Percentiles rank a stretch among this genome's conserved stretches.
Evolutionary conservation across 2,113 vertebrate genomes (phyloP).

Genomic region (Syngnathus typhle): DNA sequence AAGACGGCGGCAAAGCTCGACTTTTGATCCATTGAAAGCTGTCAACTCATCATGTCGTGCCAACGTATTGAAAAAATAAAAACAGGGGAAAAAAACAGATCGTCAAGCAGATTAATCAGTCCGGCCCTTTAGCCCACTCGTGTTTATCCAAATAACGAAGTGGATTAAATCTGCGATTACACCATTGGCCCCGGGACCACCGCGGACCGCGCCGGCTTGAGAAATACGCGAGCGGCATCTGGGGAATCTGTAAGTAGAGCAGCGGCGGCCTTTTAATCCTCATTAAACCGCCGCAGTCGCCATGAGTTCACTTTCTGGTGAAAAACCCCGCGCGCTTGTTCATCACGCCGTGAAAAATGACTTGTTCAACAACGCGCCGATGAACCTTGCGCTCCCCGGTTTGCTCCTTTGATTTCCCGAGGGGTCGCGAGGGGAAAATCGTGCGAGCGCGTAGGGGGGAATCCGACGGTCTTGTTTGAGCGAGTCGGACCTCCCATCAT

Average conservation of each 20-base stretch:
- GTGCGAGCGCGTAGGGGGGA: neutral
- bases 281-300: constrained; percentile 20
- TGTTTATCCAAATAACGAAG: constrained; percentile 10
- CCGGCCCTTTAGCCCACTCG: neutral
- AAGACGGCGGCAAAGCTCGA: no score
- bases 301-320: constrained; percentile 12
- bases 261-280: constrained; percentile 27
- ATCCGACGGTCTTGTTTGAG: constrained; percentile 33
- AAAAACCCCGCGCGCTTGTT: constrained; percentile 16
- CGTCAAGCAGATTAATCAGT: no score
- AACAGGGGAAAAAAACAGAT: no score
- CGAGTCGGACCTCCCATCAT: constrained; percentile 38
- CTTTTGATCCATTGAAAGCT: no score
- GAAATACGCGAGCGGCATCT: constrained; percentile 11
- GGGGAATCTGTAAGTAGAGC: constrained; percentile 25
- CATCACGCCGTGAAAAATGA: constrained; percentile 41
- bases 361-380: constrained; percentile 33
- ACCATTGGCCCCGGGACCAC: neutral
- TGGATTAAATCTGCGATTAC: constrained; percentile 4
- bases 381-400: constrained; percentile 38
- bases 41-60: neutral
- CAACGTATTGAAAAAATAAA: neutral
- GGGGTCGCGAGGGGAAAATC: constrained; percentile 2
- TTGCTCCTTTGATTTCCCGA: constrained; percentile 69
- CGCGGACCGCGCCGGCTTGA: neutral